Evolutionary conservation across 2,113 vertebrate genomes (phyloP).

Genomic region (Parotia lawesii): DNA sequence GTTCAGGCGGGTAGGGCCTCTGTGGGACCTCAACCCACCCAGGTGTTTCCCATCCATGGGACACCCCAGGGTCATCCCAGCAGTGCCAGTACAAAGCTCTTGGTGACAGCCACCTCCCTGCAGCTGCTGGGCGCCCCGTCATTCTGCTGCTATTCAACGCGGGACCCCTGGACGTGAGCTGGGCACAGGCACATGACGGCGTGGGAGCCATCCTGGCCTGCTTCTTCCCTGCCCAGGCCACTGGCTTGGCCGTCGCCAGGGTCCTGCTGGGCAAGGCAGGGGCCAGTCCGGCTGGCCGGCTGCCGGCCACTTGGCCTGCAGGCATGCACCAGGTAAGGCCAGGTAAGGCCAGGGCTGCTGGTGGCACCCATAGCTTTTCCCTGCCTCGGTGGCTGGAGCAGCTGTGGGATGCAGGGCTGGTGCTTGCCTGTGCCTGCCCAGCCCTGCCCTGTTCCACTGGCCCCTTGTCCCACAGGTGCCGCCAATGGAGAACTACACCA

Average conservation of each 20-base stretch:
- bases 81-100: accelerated
- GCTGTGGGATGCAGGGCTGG: accelerated
- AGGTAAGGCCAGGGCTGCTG: neutral
- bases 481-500: constrained; percentile 66
- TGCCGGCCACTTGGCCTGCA: constrained; percentile 57
- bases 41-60: neutral
- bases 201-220: constrained; percentile 66
- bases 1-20: constrained; percentile 40
- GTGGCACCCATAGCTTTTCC: neutral
- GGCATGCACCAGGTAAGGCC: constrained; percentile 65
- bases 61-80: accelerated
- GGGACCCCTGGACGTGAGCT: constrained; percentile 64
- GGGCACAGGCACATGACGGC: neutral
- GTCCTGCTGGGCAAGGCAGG: constrained; percentile 16
- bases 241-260: constrained; percentile 51
- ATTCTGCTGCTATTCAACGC: constrained; percentile 68
- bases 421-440: neutral
- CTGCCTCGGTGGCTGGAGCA: neutral
- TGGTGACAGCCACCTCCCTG: neutral
- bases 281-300: constrained; percentile 30
- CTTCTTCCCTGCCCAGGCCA: constrained; percentile 65
- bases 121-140: constrained; percentile 21
- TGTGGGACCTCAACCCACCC: accelerated
- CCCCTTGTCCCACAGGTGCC: neutral
- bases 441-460: neutral